Conservation (phyloP, 1,140 invertebrate genomes). For the Cardiocondyla obscurior region DNA sequence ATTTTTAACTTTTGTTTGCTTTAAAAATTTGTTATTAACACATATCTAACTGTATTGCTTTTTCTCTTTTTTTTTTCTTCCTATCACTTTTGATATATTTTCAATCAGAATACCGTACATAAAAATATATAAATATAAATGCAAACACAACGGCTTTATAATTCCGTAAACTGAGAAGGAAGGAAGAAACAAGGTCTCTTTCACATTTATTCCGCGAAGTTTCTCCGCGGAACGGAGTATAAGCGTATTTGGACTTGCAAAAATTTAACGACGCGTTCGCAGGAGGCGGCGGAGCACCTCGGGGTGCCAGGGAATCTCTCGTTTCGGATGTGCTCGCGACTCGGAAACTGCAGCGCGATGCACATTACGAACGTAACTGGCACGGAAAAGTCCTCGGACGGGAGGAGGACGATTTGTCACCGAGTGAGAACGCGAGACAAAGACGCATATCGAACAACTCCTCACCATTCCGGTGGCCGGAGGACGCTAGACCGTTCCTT, state of each 20-base stretch:
- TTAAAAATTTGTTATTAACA: too few species aligned
- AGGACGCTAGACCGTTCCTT: slow-evolving; percentile 73
- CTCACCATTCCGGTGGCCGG: slow-evolving; percentile 65
- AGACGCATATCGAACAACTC: slow-evolving; percentile 71
- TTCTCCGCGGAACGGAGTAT: not conserved
- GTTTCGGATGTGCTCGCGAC: not conserved
- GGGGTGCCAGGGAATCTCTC: not conserved
- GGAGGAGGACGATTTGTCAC: slow-evolving; percentile 72
- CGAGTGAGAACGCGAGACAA: slow-evolving; percentile 61
- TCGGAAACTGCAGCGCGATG: slow-evolving; percentile 3
- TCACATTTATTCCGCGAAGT: not conserved
- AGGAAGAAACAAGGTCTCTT: not conserved
- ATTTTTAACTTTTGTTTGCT: too few species aligned
- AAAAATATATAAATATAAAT: not conserved
- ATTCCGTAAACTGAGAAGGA: not conserved
- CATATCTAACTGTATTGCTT: too few species aligned
- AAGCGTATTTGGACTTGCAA: not conserved
- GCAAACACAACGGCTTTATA: not conserved
- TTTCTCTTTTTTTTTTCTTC: too few species aligned
- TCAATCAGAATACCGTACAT: not conserved
- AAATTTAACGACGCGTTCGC: slow-evolving; percentile 34
- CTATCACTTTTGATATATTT: not conserved
- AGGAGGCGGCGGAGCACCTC: not conserved
- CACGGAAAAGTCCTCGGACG: slow-evolving; percentile 52
- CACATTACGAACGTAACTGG: slow-evolving; percentile 46